Conservation (phyloP, 1,140 invertebrate species). For the Neoseiulus cucumeris region DNA sequence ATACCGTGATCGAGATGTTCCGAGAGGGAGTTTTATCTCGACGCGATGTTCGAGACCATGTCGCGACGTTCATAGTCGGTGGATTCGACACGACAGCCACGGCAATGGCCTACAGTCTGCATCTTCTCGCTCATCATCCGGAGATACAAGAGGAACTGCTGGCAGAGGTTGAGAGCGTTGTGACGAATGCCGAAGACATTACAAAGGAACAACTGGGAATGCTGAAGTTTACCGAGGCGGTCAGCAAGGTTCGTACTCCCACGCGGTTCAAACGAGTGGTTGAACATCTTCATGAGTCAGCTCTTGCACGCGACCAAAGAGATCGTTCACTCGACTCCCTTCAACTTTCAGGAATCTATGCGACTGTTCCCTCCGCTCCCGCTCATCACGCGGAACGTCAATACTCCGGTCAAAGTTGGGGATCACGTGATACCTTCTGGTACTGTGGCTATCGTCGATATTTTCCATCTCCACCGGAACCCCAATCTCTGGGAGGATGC, state of each 20-base stretch:
- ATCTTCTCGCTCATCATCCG: not conserved
- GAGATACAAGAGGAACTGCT: not conserved
- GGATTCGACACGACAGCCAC: not conserved
- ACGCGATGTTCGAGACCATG: not conserved
- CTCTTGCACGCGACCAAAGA: too few relatives aligned
- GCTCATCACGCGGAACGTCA: constrained; percentile 32
- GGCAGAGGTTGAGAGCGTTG: not conserved
- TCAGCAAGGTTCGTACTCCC: too few relatives aligned
- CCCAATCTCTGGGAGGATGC: constrained; percentile 49
- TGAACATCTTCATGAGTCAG: too few relatives aligned
- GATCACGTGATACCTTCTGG: not conserved
- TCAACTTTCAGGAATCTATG: constrained; percentile 35
- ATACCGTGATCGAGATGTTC: not conserved
- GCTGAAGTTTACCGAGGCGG: not conserved
- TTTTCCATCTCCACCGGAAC: constrained; percentile 39
- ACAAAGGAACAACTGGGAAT: not conserved
- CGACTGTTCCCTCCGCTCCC: constrained; percentile 41
- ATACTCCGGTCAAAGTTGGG: not conserved
- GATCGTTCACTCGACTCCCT: too few relatives aligned
- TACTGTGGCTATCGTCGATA: not conserved
- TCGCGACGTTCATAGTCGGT: too few relatives aligned
- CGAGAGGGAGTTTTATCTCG: not conserved
- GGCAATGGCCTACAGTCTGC: not conserved
- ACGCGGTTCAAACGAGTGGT: too few relatives aligned
- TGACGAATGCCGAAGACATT: not conserved